These are phyloP conservation scores for Clupea harengus DNA, from an alignment of 2,113 vertebrate genomes.

Conservation along the genomic window DNA sequence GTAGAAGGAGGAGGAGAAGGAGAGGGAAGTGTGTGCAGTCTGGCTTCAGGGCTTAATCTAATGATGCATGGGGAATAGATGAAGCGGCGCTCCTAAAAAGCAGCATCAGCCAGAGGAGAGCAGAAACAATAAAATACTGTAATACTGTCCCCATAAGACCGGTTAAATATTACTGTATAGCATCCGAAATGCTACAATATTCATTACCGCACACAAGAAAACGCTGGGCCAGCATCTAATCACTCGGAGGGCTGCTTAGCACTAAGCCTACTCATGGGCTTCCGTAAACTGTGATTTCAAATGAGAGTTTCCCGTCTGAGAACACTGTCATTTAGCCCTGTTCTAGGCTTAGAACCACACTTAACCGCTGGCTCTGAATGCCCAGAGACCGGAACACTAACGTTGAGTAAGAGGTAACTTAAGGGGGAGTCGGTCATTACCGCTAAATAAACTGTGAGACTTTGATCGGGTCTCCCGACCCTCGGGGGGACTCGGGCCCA, in stretches of 20 bases:
- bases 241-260: neutral
- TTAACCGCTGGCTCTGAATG: neutral
- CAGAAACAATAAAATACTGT: conserved; percentile 23
- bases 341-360: neutral
- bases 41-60: conserved; percentile 37
- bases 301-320: neutral
- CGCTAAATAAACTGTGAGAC: neutral
- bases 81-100: conserved; percentile 23
- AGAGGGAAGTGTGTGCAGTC: conserved; percentile 12
- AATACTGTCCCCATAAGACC: conserved; percentile 5
- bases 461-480: neutral
- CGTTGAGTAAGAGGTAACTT: neutral
- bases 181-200: conserved; percentile 15
- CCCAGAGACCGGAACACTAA: neutral
- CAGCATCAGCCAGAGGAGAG: neutral
- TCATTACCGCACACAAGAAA: conserved; percentile 20
- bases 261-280: neutral
- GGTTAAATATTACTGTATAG: conserved; percentile 11
- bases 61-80: conserved; percentile 42
- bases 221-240: neutral
- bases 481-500: neutral
- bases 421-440: neutral
- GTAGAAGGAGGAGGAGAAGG: too few relatives aligned
- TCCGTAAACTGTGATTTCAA: neutral
- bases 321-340: neutral